Base-by-base conservation (phyloP, 2,797 vertebrate genomes). In the Coilia nasus region DNA sequence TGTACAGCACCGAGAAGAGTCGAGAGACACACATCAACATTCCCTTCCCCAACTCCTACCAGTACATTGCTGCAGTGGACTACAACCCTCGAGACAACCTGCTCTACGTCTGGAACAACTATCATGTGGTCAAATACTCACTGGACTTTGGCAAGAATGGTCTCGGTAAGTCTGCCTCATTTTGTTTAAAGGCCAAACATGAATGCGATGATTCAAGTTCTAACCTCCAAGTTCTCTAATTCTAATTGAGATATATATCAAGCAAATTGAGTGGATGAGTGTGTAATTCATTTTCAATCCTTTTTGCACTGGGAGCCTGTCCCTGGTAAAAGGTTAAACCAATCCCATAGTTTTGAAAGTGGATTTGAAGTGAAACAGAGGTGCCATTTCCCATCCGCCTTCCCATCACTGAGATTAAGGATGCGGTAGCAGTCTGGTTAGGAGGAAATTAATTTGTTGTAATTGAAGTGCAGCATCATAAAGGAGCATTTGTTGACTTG, bases 31-130 rank as follows among this genome's bases (percentile, higher is more conserved):
- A 95, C 83, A 94, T 98, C 64, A 97, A 97, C 91, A 96, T 99
- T 64, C 96, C 97, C 0, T 99, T 99, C 90, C 98, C 98, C 35
- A 99, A 99, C 88, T 99, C 98, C 23, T 99, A 99, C 93, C 98
- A 99, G 92, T 99, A 99, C 92, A 98, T 99, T 71, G 97, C 98
- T 57, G 98, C 98, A 85, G 98, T 99, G 97, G 98, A 99, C 97
- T 99, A 99, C 94, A 99, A 99, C 92, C 98, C 98, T 11, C 93
- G 98, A 88, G 98, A 99, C 96, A 99, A 99, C 92, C 96, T 99
- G 78, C 97, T 99, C 17, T 99, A 99, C 0, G 97, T 99, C 17
- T 99, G 98, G 98, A 99, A 99, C 95, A 99, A 99, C 93, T 99
- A 98, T 89, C 98, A 99, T 0, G 98, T 99, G 1, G 98, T 99